Percentiles rank a stretch among this genome's conserved stretches.
phyloP scores from a whole-genome alignment of 2,888 invertebrate species.

The Notodromas monacha region DNA sequence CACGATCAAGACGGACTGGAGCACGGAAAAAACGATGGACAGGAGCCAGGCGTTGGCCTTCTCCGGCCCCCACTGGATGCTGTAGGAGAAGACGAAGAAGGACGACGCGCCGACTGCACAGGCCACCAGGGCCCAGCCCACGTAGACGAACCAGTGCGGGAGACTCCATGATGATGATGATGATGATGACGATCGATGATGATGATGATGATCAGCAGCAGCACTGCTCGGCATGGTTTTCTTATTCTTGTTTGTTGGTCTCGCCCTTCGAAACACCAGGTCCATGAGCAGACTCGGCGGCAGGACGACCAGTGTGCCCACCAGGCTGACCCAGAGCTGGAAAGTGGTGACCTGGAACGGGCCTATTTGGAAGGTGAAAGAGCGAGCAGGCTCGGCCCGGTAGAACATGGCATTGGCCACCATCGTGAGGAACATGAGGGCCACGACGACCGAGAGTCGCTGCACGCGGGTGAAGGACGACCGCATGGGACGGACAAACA shows the following conservation, averaged over 20 bases:
- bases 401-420: constrained; percentile 18
- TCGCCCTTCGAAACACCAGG: constrained; percentile 16
- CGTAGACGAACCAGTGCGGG: constrained; percentile 11
- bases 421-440: constrained; percentile 16
- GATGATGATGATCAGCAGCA: too few relatives aligned
- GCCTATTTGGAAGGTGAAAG: constrained; percentile 14
- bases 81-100: constrained; percentile 17
- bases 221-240: too few relatives aligned
- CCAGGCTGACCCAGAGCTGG: constrained; percentile 17
- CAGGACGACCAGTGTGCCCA: constrained; percentile 17
- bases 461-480: constrained; percentile 16
- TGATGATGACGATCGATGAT: too few relatives aligned
- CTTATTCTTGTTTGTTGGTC: too few relatives aligned
- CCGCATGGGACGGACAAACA: constrained; percentile 16
- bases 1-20: constrained; percentile 16
- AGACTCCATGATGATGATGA: too few relatives aligned
- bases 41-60: constrained; percentile 18
- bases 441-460: constrained; percentile 17
- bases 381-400: constrained; percentile 10
- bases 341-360: constrained; percentile 16
- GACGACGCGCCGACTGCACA: constrained; percentile 12
- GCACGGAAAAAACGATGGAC: constrained; percentile 17
- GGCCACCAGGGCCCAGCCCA: constrained; percentile 17
- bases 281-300: constrained; percentile 18
- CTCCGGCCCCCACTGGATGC: constrained; percentile 16